Percentiles rank a stretch among this genome's conserved stretches.
Conservation (phyloP, 2,888 invertebrate genomes). For the Tachina grossa region DNA sequence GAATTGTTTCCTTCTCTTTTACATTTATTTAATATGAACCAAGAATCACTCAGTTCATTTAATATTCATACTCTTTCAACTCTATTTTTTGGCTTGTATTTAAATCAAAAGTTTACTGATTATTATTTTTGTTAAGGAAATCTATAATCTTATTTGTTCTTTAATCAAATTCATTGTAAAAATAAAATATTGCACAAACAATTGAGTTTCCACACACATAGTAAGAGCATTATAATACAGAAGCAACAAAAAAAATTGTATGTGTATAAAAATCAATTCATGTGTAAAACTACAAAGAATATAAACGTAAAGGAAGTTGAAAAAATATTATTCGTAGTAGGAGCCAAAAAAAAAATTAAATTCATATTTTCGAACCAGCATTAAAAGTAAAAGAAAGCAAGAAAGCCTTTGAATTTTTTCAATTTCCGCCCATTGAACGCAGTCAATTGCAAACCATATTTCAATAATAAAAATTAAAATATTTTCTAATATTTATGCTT, state of each 20-base stretch:
- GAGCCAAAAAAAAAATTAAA: slow-evolving; percentile 33
- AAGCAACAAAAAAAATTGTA: neutral
- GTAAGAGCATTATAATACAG: slow-evolving; percentile 39
- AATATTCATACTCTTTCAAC: slow-evolving; percentile 33
- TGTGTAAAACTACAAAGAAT: slow-evolving; percentile 70
- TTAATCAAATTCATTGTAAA: slow-evolving; percentile 69
- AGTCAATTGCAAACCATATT: slow-evolving; percentile 72
- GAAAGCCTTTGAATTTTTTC: slow-evolving; percentile 62
- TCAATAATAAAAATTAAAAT: slow-evolving; percentile 72
- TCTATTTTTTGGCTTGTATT: neutral
- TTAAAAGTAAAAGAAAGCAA: slow-evolving; percentile 34
- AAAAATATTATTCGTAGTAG: slow-evolving; percentile 55
- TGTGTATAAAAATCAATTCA: slow-evolving; percentile 60
- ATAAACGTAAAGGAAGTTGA: slow-evolving; percentile 62
- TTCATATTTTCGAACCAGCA: slow-evolving; percentile 22
- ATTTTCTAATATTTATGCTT: slow-evolving; percentile 63
- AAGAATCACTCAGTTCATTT: slow-evolving; percentile 50
- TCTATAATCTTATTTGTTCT: slow-evolving; percentile 68
- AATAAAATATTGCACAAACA: slow-evolving; percentile 66
- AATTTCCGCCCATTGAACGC: slow-evolving; percentile 70
- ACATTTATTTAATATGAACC: neutral
- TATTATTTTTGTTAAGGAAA: slow-evolving; percentile 38
- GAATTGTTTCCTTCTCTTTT: neutral
- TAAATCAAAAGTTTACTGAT: slow-evolving; percentile 28
- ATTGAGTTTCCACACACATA: slow-evolving; percentile 52